phyloP scores from a whole-genome alignment of 2,113 vertebrate species.

The Hippocampus abdominalis region DNA sequence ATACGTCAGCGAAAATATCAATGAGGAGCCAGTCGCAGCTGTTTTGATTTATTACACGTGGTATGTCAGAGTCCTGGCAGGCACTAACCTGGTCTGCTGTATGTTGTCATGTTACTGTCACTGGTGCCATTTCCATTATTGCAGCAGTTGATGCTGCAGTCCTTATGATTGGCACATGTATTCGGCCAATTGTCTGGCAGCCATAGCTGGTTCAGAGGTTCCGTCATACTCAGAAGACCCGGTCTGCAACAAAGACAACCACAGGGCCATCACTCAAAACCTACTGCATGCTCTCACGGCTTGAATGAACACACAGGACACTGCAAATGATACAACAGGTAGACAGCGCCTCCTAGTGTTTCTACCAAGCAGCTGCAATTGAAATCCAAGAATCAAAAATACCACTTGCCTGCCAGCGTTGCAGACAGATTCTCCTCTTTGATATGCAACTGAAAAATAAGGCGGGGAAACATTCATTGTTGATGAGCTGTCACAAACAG shows the following conservation, averaged over 20 bases:
- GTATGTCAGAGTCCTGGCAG: not conserved
- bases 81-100: constrained; percentile 88
- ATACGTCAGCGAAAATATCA: not conserved
- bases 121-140: constrained; percentile 87
- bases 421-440: constrained; percentile 90
- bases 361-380: constrained; percentile 4
- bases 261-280: constrained; percentile 49
- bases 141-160: constrained; percentile 93
- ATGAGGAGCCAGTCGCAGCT: constrained; percentile 21
- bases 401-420: constrained; percentile 84
- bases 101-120: constrained; percentile 90
- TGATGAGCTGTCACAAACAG: constrained; percentile 50
- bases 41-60: constrained; percentile 6
- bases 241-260: constrained; percentile 71
- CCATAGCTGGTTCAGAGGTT: constrained; percentile 86
- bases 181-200: constrained; percentile 92
- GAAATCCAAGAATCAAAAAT: constrained; percentile 43
- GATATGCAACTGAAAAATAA: constrained; percentile 83
- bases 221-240: constrained; percentile 87
- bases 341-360: constrained; percentile 61
- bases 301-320: not conserved
- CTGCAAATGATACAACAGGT: constrained; percentile 7
- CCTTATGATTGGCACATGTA: constrained; percentile 87
- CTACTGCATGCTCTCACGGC: constrained; percentile 2
- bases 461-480: constrained; percentile 29